Percentiles rank a stretch among this genome's conserved stretches.
phyloP scores from a whole-genome alignment of 2,113 vertebrate genomes.

The Anseranas semipalmata region DNA sequence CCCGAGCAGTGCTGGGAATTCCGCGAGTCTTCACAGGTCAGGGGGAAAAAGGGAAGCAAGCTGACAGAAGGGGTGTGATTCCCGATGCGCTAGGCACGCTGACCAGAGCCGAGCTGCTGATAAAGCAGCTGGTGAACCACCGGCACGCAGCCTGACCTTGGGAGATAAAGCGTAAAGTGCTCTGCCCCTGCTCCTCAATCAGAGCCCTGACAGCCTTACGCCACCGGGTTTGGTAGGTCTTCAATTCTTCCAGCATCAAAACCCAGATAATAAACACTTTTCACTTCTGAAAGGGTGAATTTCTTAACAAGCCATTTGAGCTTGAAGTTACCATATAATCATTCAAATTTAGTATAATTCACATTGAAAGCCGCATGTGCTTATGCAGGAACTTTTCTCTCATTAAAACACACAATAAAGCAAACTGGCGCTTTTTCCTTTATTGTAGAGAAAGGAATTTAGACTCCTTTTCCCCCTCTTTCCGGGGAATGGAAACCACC shows the following conservation, averaged over 20 bases:
- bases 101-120: background rate
- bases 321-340: background rate
- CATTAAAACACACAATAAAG: slow-evolving; percentile 32
- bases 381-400: slow-evolving; percentile 6
- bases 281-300: background rate
- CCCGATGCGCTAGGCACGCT: background rate
- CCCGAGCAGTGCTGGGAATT: background rate
- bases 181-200: background rate
- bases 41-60: background rate
- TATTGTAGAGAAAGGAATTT: slow-evolving; percentile 25
- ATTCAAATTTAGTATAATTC: background rate
- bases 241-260: background rate
- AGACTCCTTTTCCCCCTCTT: slow-evolving; percentile 32
- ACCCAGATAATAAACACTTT: background rate
- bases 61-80: background rate
- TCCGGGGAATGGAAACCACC: slow-evolving; percentile 79
- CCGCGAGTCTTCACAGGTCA: background rate
- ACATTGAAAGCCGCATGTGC: background rate
- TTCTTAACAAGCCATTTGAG: background rate
- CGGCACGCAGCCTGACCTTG: background rate
- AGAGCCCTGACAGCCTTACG: background rate
- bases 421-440: slow-evolving; percentile 11
- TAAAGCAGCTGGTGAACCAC: background rate
- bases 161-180: background rate
- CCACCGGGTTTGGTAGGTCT: background rate